Evolutionary conservation across 2,888 invertebrate genomes (phyloP).

Genomic region (Syritta pipiens): DNA sequence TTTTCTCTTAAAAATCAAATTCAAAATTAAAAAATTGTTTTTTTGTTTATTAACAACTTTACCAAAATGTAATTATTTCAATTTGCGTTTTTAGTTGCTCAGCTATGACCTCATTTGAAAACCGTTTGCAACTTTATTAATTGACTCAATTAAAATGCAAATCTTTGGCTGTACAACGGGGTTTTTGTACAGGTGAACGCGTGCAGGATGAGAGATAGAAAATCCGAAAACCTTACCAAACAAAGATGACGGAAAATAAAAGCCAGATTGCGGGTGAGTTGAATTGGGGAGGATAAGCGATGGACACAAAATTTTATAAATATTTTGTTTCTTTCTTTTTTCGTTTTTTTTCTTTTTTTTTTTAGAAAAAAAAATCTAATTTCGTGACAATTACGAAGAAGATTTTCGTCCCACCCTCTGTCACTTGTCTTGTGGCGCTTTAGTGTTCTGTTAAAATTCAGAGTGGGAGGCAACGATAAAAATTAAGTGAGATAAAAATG

Average conservation of each 20-base stretch:
- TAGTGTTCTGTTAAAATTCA: not conserved
- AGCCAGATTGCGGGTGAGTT: not conserved
- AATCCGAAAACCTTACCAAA: conserved; percentile 13
- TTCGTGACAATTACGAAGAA: conserved; percentile 63
- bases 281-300: not conserved
- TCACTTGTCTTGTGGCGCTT: not conserved
- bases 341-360: conserved; percentile 12
- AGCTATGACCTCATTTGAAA: conserved; percentile 54
- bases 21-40: conserved; percentile 32
- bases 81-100: not conserved
- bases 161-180: conserved; percentile 12
- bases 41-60: conserved; percentile 9
- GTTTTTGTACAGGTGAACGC: not conserved
- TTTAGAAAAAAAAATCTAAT: conserved; percentile 53
- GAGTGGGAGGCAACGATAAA: conserved; percentile 42
- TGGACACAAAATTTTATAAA: conserved; percentile 32
- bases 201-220: not conserved
- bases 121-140: conserved; percentile 64
- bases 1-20: conserved; percentile 1
- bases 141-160: conserved; percentile 68
- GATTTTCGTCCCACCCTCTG: conserved; percentile 43
- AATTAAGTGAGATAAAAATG: conserved; percentile 63
- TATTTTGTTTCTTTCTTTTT: no score
- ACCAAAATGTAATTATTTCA: conserved; percentile 42
- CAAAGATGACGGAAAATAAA: not conserved